Evolutionary conservation across 2,113 vertebrate genomes (phyloP).

Genomic region (Gobiocypris rarus): DNA sequence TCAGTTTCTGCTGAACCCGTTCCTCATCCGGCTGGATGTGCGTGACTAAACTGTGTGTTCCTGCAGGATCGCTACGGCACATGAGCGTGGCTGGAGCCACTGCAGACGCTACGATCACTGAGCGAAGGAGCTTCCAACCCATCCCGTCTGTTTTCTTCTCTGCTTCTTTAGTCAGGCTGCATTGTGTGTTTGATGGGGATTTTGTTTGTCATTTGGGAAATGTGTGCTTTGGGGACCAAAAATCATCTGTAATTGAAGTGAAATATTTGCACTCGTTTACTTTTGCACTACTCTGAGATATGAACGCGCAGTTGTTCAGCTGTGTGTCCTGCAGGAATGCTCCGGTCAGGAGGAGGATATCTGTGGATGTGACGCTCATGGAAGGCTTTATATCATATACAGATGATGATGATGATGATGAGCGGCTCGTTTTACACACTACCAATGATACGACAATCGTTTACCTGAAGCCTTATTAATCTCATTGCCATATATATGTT

Average conservation of each 20-base stretch:
- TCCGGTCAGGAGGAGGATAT: not conserved
- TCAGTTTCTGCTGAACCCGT: constrained; percentile 60
- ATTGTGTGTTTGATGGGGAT: not conserved
- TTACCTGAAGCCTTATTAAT: not conserved
- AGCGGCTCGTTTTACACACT: not conserved
- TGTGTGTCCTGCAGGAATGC: not conserved
- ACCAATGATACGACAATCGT: not conserved
- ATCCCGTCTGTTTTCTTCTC: not conserved
- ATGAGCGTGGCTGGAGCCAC: constrained; percentile 54
- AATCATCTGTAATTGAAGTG: not conserved
- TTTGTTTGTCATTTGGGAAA: not conserved
- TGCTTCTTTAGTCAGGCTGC: not conserved
- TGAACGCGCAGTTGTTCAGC: not conserved
- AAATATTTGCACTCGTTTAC: not conserved
- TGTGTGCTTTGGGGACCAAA: not conserved
- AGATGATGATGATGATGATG: not conserved
- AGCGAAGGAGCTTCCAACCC: no score
- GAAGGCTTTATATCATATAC: not conserved
- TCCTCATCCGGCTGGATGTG: not conserved
- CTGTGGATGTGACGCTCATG: not conserved
- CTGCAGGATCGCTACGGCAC: constrained; percentile 77
- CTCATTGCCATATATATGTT: not conserved
- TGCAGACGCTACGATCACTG: no score
- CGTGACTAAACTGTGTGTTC: not conserved
- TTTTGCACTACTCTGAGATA: no score